These are phyloP conservation scores for Cladopsammia gracilis DNA, from an alignment of 64 coral and sea anemone species.

Conservation along the genomic window DNA sequence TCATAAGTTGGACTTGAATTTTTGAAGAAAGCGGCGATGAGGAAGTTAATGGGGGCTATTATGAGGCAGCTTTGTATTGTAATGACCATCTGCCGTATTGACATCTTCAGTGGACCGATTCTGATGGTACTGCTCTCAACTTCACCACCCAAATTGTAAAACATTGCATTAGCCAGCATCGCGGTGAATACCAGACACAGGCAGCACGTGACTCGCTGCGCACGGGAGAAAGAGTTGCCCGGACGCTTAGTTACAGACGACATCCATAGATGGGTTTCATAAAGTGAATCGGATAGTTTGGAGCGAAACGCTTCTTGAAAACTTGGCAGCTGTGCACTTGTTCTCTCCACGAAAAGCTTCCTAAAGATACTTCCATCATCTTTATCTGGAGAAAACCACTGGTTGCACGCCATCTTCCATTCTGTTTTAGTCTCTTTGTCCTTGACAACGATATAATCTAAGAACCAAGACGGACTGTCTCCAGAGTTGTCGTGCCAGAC, in stretches of 20 bases:
- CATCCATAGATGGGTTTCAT: slow-evolving; percentile 43
- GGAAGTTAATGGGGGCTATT: slow-evolving; percentile 75
- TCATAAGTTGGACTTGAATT: slow-evolving; percentile 29
- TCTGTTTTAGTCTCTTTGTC: not conserved
- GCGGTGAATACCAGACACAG: slow-evolving; percentile 63
- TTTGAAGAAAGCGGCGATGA: slow-evolving; percentile 73
- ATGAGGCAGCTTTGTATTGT: slow-evolving; percentile 76
- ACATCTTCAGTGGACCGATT: slow-evolving; percentile 77
- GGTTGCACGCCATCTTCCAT: slow-evolving; percentile 14
- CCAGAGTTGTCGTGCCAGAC: slow-evolving; percentile 48
- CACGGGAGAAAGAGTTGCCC: slow-evolving; percentile 63
- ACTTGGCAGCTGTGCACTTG: not conserved
- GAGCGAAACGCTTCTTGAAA: slow-evolving; percentile 35
- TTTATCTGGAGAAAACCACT: slow-evolving; percentile 13
- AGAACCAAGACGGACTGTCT: slow-evolving; percentile 13
- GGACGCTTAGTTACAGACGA: slow-evolving; percentile 69
- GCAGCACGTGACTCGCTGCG: slow-evolving; percentile 72
- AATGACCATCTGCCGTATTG: slow-evolving; percentile 77
- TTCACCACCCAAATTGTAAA: slow-evolving; percentile 64
- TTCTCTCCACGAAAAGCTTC: not conserved
- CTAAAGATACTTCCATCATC: slow-evolving; percentile 3
- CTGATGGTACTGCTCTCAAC: slow-evolving; percentile 24
- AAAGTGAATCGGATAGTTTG: not conserved
- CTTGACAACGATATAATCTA: not conserved
- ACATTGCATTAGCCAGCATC: slow-evolving; percentile 83